Percentiles rank a stretch among this genome's conserved stretches.
These are phyloP conservation scores for Styela clava DNA, from an alignment of 23 tunicate species.

Conservation along the genomic window DNA sequence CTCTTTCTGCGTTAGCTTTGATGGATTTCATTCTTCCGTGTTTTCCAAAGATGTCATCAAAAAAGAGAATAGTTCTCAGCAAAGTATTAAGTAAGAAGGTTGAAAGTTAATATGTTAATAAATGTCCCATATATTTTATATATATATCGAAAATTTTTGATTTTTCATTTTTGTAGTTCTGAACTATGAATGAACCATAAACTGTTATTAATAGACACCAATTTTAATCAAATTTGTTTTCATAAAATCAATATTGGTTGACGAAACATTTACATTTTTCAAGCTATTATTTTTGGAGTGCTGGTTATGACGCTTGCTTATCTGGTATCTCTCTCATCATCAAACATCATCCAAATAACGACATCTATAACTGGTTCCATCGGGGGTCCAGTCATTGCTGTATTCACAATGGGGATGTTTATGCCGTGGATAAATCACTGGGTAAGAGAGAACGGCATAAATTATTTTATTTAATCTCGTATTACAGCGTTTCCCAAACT, in stretches of 20 bases:
- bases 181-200: background rate
- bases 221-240: background rate
- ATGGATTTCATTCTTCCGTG: constrained; percentile 13
- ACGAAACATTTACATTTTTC: background rate
- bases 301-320: constrained; percentile 12
- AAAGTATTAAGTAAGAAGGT: background rate
- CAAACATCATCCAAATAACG: background rate
- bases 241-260: too few relatives aligned
- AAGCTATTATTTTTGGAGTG: constrained; percentile 4
- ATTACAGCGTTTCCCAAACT: too few relatives aligned
- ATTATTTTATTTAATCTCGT: too few relatives aligned
- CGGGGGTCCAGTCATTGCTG: constrained; percentile 8
- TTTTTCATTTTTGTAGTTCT: background rate
- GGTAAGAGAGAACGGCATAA: background rate
- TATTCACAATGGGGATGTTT: constrained; percentile 18
- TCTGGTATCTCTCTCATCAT: constrained; percentile 3
- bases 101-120: too few relatives aligned
- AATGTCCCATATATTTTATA: background rate
- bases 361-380: constrained; percentile 10
- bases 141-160: background rate
- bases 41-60: constrained; percentile 1
- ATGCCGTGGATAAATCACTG: constrained; percentile 10
- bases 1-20: constrained; percentile 1
- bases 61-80: background rate
- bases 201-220: background rate